Base-by-base conservation (phyloP, 2,888 invertebrate species). In the Philhelius pedissequus region DNA sequence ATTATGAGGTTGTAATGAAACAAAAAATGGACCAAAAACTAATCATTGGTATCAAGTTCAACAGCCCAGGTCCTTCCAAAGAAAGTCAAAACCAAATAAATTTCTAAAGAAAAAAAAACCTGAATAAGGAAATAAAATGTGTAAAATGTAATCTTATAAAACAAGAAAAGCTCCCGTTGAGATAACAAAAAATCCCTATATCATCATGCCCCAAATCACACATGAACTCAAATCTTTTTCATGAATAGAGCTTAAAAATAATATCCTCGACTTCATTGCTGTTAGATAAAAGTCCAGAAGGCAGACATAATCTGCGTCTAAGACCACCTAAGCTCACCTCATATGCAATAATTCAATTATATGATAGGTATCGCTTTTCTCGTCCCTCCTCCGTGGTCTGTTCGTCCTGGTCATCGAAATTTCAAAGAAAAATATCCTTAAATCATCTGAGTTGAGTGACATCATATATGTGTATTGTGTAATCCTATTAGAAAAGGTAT, bases 401-500 rank as follows among this genome's bases (percentile, higher is more conserved):
- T 20, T 52, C 5, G 4, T 48, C 22, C 20, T 48, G 48, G 48
- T 13, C 48, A 22, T 0, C 5, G 11, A 48, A 20, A 20, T 22
- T 48, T 22, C 32, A 13, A 35, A 35, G 5, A 38, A 58, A 50
- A 18, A 20, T 9, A 27, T 38, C 27, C 32, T 58, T 35, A 60
- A 62, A 73, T 30, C 50, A 52, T 52, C 50, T 5, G 3, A 11
- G 15, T 38, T 5, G 3, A 11, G 15, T 38, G 11, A 60, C 13
- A 25, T 38, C 45, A 27, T 22, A 35, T 50, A 40, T 54, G 32
- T 15, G 18, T 32, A 7, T 3, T 25, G 40, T 58, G 48, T 54
- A 75, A 80, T 80, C 75, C 58, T 50, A 64, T 62, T 45, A 43
- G 50, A 68, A n/a, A 54, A 43, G 35, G 25, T 35, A 18, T 43